Evolutionary conservation across 35 echinoderm and acorn worm species (phyloP), one percentile per base, ranked within the genome.

Genomic region (Lytechinus pictus): DNA sequence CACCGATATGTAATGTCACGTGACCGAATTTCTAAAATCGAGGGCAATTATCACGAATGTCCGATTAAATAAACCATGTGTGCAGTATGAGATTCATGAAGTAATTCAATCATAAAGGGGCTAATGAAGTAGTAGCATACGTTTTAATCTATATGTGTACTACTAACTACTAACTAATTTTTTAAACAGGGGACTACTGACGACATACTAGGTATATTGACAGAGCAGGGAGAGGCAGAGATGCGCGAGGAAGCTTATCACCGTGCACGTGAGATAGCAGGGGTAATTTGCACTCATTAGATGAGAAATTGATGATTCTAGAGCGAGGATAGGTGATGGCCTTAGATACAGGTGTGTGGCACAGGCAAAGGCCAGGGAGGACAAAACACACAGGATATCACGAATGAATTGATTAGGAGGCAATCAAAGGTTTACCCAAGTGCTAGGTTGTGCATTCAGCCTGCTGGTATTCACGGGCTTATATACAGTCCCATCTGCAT

Each of bases 331-430:
- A 4, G 9, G 88, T 14, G 1, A 90, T 79, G 88, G 88, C 88
- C 52, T 52, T 90, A 51, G 88, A 90, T 90, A 90, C 88, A 90
- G 88, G 88, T 90, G 88, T 90, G 88, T 90, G 10, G 13, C 88
- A 79, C 19, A 79, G 66, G 16, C 66, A 79, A 79, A 79, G 66
- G 66, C n/a, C 66, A 79, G 21, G 66, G 66, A n/a, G 66, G 66
- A 79, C 66, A 79, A 79, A 79, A 24, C 66, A 24, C 66, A 79
- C 66, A 79, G 66, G 66, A 79, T 79, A 79, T 79, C 66, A 79
- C 66, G 66, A 79, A 79, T 79, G 66, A 79, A 79, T 79, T 24
- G 66, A 79, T 79, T 79, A 79, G 66, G 19, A 79, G 66, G 66
- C 16, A 24, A 79, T 79, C 66, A 79, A 24, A 79, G 66, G 19